phyloP scores from a whole-genome alignment of 2,113 vertebrate species.

The Capra hircus region DNA sequence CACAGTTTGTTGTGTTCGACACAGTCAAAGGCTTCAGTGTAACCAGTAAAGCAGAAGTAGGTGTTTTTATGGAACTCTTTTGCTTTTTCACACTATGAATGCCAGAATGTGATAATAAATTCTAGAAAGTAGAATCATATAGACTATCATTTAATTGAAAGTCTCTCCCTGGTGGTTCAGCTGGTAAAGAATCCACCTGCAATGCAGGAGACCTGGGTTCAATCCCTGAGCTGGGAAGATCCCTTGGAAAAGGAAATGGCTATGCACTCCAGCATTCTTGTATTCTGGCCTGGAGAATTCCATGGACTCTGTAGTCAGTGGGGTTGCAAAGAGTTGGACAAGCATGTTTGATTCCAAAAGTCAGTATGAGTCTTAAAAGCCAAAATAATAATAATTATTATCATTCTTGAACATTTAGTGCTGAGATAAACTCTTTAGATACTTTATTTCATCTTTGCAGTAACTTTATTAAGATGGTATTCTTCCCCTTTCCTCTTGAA shows the following conservation, averaged over 20 bases:
- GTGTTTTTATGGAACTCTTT: neutral
- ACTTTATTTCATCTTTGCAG: neutral
- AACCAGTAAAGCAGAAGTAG: neutral
- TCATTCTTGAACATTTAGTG: neutral
- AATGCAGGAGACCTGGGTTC: neutral
- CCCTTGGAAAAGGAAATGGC: neutral
- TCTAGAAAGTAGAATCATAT: neutral
- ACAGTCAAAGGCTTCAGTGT: neutral
- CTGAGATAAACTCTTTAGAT: neutral
- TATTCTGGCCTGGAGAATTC: neutral
- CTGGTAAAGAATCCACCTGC: neutral
- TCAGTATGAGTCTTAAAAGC: neutral
- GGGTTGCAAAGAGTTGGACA: neutral
- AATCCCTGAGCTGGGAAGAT: neutral
- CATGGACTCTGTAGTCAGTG: neutral
- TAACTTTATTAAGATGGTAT: neutral
- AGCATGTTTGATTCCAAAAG: neutral
- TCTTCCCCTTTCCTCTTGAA: neutral
- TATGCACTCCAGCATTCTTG: neutral
- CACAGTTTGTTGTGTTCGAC: neutral
- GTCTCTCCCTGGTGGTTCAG: neutral
- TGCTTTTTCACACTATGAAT: neutral
- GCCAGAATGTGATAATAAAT: neutral
- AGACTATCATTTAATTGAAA: neutral
- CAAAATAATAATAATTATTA: constrained; percentile 1